Base-by-base conservation (phyloP, 2,113 vertebrate species). In the Xenus cinereus region DNA sequence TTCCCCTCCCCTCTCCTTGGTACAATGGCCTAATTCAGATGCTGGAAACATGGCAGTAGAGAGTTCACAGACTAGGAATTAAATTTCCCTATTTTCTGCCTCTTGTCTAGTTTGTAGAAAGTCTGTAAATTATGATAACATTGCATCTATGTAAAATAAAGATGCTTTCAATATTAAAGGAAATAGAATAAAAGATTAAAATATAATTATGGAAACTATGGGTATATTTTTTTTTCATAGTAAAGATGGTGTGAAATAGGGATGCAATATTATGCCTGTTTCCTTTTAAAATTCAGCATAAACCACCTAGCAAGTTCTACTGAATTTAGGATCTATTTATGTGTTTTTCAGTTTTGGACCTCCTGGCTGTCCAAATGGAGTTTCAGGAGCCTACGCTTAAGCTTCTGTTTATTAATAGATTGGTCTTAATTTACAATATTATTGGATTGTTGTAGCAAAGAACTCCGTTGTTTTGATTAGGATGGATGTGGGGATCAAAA, bases 331-430 rank as follows among this genome's bases (percentile, higher is more conserved):
- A 51, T 77, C n/a, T 78, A 3, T 54, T 83, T 51, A 60, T 12
- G 4, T 60, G 14, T 72, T 91, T 85, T 83, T 83, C 39, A 43
- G 7, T 69, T 75, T 82, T 90, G 22, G 46, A 80, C 33, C 19
- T 85, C 59, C 45, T 77, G 41, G 13, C 28, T 73, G 22, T 62
- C 62, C 54, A 80, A 79, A 83, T 37, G 27, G 48, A 73, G 41
- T 57, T 83, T 80, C 48, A 93, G 82, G 3, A 88, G 20, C 33
- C 57, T 80, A 57, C 2, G 4, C 20, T 92, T 80, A 67, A 92
- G 26, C 72, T 85, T 76, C 62, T 91, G 30, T 83, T 90, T 35
- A n/a, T 84, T 95, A 93, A 85, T n/a, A 77, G n/a, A 23, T 93
- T 79, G 37, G 10, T 63, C 45, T 80, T 87, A 90, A 94, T 90